phyloP scores from a whole-genome alignment of 2,113 vertebrate species.

The Echinops telfairi region DNA sequence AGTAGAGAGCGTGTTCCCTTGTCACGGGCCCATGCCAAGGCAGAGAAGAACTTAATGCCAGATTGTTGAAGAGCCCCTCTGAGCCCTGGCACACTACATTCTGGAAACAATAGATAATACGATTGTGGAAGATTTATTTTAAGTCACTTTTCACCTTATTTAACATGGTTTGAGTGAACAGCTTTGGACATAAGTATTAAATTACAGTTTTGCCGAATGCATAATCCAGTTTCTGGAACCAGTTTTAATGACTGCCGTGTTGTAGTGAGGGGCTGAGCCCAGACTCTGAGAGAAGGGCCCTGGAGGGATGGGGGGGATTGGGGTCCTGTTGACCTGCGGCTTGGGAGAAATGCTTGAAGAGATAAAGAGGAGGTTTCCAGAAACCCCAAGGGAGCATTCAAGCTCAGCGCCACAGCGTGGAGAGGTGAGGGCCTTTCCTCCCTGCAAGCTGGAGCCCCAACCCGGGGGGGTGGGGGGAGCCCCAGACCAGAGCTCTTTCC shows the following conservation, averaged over 20 bases:
- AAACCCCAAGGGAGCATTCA: slow-evolving; percentile 33
- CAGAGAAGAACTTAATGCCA: slow-evolving; percentile 33
- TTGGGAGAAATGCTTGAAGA: slow-evolving; percentile 24
- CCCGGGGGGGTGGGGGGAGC: too few relatives aligned
- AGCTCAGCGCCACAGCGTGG: not conserved
- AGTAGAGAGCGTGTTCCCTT: slow-evolving; percentile 31
- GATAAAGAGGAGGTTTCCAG: slow-evolving; percentile 28
- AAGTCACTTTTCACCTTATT: slow-evolving; percentile 62
- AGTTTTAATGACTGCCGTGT: not conserved
- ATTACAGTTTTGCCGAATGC: not conserved
- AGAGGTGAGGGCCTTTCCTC: not conserved
- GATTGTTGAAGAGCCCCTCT: not conserved
- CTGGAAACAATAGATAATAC: slow-evolving; percentile 40
- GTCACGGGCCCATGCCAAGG: slow-evolving; percentile 46
- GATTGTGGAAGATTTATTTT: slow-evolving; percentile 45
- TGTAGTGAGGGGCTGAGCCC: not conserved
- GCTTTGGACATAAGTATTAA: slow-evolving; percentile 28
- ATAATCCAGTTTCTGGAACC: slow-evolving; percentile 2
- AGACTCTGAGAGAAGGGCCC: not conserved
- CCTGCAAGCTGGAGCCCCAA: not conserved
- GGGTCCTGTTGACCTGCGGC: not conserved
- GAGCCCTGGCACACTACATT: not conserved
- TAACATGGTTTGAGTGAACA: slow-evolving; percentile 10
- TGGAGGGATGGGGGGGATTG: slow-evolving; percentile 35
- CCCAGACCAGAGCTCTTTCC: not conserved